Evolutionary conservation across 2,888 invertebrate genomes (phyloP), one percentile per base, ranked within the genome.

Genomic region (Hirtodrosophila duncani): DNA sequence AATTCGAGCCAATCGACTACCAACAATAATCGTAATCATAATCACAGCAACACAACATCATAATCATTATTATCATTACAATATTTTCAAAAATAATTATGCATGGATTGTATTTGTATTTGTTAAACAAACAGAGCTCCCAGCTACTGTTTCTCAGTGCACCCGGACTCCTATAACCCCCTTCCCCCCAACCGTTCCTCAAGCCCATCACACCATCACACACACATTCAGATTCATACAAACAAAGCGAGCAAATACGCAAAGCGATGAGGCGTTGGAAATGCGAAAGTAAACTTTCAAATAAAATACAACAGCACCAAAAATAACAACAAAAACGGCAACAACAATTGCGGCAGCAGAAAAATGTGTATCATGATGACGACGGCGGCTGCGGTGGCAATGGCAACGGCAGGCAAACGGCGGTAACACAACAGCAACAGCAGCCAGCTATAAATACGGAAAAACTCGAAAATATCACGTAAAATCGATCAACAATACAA

Each of bases 401-500:
- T 20, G 45, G 38, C 36, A 43, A 36, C 58, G 31, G 27, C 53
- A 53, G 26, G n/a, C n/a, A n/a, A n/a, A 39, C n/a, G 39, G 30
- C 27, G 26, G 26, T 24, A 49, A 46, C 18, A 26, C 30, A 57
- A 41, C 27, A 36, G 37, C 45, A 41, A 36, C 45, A 55, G 37
- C 57, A 38, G 29, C 43, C 61, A 64, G 69, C 67, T 67, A 80
- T 82, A 84, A 83, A 83, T 84, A 82, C 84, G 68, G 75, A 80
- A 84, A 83, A 84, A 80, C 82, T 84, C 77, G 72, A 80, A 84
- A 84, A 84, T 83, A 84, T 84, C 84, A 84, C 84, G 84, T 84
- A 84, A 84, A 84, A 84, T 84, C 84, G 84, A 84, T 84, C 84
- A 84, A 82, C 83, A 84, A 83, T 83, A 84, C 83, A 84, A 83